Evolutionary conservation across 2,113 vertebrate genomes (phyloP).

Genomic region (Chrysochloris asiatica): DNA sequence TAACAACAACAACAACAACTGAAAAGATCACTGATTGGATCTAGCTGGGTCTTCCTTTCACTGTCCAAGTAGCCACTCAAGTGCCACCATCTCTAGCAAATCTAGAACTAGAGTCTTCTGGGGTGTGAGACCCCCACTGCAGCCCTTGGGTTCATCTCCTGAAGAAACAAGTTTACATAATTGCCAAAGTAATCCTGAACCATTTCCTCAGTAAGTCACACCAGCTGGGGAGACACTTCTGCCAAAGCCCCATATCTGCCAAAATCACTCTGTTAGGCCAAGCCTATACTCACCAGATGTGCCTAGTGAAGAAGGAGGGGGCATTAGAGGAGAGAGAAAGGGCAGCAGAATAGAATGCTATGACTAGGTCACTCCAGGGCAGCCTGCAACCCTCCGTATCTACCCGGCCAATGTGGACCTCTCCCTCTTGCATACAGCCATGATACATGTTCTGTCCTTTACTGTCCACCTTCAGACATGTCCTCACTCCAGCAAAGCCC

Average conservation of each 20-base stretch:
- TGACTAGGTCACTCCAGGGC: not conserved
- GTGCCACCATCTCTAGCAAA: not conserved
- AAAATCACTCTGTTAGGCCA: not conserved
- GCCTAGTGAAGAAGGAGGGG: not conserved
- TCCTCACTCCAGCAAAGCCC: not conserved
- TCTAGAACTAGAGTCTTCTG: not conserved
- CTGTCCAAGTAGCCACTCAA: not conserved
- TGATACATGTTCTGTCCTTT: not conserved
- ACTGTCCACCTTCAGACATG: not conserved
- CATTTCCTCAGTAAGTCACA: conserved; percentile 30
- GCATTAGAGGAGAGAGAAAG: not conserved
- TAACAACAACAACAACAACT: no score
- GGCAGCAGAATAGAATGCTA: not conserved
- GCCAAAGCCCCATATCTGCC: not conserved
- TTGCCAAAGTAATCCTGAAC: not conserved
- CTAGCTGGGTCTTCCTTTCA: not conserved
- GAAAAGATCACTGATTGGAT: not conserved
- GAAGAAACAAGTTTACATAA: not conserved
- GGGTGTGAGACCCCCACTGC: not conserved
- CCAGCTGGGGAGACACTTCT: not conserved
- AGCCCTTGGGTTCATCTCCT: not conserved
- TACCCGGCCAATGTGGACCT: no score
- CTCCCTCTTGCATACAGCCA: accelerated
- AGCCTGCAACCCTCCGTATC: not conserved
- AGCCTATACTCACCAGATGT: not conserved